Percentiles rank a stretch among this genome's conserved stretches.
Evolutionary conservation across 2,113 vertebrate species (phyloP).

Genomic region (Mesitornis unicolor): DNA sequence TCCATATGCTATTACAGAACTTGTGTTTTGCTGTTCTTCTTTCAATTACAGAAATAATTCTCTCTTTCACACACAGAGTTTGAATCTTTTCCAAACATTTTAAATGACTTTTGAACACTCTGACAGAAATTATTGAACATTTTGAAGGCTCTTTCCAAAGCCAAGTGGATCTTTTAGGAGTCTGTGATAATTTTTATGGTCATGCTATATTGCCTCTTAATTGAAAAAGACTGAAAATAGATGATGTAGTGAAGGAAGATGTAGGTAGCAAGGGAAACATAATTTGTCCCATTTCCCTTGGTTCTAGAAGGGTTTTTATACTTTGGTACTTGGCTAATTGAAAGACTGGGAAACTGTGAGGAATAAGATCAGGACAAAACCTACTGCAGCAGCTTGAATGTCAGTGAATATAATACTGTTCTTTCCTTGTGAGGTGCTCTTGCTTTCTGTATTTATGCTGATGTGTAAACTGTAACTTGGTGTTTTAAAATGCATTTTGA

Average conservation of each 20-base stretch:
- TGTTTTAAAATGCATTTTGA: background rate
- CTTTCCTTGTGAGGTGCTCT: background rate
- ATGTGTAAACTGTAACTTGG: background rate
- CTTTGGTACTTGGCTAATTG: background rate
- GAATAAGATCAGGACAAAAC: background rate
- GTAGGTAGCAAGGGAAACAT: background rate
- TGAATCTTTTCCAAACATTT: background rate
- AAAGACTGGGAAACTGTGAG: background rate
- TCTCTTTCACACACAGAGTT: background rate
- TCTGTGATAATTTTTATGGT: background rate
- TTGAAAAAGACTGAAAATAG: background rate
- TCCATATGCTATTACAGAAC: background rate
- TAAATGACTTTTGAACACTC: background rate
- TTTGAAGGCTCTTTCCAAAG: conserved; percentile 4
- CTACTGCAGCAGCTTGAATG: background rate
- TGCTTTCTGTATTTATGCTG: background rate
- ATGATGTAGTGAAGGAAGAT: background rate
- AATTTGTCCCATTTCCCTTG: background rate
- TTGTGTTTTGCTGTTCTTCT: background rate
- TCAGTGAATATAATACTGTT: background rate
- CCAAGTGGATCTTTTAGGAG: background rate
- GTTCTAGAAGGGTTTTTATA: background rate
- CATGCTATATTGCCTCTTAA: background rate
- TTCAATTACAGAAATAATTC: conserved; percentile 29
- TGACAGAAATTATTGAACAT: background rate